A percentile compares a stretch with the other conserved stretches of the same genome.
These are phyloP conservation scores for Linurgus olivaceus DNA, from an alignment of 2,797 vertebrate species.

Conservation along the genomic window DNA sequence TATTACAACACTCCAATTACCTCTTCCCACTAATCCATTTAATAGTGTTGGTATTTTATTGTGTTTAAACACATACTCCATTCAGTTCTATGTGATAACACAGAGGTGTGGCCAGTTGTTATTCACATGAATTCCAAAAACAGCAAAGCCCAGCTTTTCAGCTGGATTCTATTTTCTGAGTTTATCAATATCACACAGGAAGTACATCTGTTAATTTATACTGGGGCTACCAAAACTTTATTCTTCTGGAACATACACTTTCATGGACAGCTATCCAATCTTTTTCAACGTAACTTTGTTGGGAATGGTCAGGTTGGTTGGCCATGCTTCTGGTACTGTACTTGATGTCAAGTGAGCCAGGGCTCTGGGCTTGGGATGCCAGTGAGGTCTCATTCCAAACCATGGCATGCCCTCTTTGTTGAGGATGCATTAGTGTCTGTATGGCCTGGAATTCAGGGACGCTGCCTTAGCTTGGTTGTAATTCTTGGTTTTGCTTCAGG, in stretches of 20 bases:
- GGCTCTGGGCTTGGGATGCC: not conserved
- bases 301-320: not conserved
- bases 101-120: not conserved
- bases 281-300: not conserved
- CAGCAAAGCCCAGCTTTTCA: not conserved
- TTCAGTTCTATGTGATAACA: not conserved
- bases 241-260: not conserved
- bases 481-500: not conserved
- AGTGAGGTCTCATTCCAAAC: not conserved
- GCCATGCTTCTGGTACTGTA: not conserved
- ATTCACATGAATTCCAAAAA: rapidly evolving
- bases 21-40: not conserved
- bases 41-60: not conserved
- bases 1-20: not conserved
- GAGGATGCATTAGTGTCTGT: not conserved
- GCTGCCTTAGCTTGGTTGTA: not conserved
- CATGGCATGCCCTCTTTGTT: not conserved
- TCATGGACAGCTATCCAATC: not conserved
- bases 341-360: not conserved
- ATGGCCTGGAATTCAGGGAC: not conserved
- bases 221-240: not conserved
- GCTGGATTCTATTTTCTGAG: not conserved
- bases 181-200: not conserved
- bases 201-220: not conserved
- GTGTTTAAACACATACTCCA: not conserved